These are phyloP conservation scores for Mirounga angustirostris DNA, from an alignment of 2,113 vertebrate genomes.

Conservation along the genomic window DNA sequence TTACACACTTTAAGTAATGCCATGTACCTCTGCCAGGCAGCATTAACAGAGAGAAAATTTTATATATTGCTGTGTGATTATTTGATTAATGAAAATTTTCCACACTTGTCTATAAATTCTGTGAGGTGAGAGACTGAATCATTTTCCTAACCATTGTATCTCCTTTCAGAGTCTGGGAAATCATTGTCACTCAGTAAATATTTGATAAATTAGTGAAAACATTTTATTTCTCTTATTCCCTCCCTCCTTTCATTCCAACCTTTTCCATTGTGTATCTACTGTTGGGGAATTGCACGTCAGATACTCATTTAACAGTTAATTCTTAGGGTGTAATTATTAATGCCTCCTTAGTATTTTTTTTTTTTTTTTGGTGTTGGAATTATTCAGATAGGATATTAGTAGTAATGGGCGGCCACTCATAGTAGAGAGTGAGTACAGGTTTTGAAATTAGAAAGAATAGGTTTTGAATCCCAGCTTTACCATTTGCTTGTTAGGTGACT, in stretches of 20 bases:
- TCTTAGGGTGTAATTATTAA: constrained; percentile 2
- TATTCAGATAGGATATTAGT: neutral
- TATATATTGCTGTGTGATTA: neutral
- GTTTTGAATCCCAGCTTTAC: neutral
- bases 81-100: neutral
- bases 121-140: neutral
- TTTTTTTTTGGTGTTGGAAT: neutral
- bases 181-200: constrained; percentile 5
- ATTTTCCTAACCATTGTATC: constrained; percentile 4
- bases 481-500: neutral
- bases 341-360: neutral
- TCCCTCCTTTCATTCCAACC: neutral
- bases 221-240: neutral
- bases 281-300: neutral
- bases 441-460: constrained; percentile 24
- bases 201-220: neutral
- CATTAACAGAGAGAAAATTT: neutral
- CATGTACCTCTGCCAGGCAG: neutral
- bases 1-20: neutral
- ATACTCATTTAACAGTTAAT: neutral
- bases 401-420: neutral
- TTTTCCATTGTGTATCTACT: neutral
- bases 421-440: neutral
- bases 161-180: neutral
- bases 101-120: neutral